Evolutionary conservation across 1,140 invertebrate genomes (phyloP), one percentile per base, ranked within the genome.

Genomic region (Drosophila watanabei): DNA sequence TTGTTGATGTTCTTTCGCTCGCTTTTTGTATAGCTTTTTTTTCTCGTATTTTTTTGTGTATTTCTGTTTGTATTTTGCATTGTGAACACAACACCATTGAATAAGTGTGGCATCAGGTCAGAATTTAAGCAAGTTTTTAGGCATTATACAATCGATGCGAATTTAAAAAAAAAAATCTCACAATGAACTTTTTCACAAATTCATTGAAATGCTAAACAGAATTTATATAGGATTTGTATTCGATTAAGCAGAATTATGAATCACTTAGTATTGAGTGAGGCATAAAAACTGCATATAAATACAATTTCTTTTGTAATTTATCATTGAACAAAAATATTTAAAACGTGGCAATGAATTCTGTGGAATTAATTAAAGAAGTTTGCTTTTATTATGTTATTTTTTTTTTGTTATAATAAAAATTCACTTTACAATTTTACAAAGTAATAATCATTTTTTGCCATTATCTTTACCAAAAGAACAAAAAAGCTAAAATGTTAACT

Each of bases 21-120:
- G 7, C 46, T 69, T 43, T 57, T 52, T 61, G 41, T 54, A 24
- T 39, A n/a, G 52, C 13, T 14, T 51, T 37, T 33, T n/a, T 16
- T 8, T 63, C 24, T n/a, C n/a, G 8, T 30, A 8, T 54, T 13
- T 33, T 13, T 30, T 28, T 28, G 6, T 32, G 24, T 24, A 24
- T 24, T 24, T 24, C 24, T 24, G 24, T 37, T 39, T 58, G 37
- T 41, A 45, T 76, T 49, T 48, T 37, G 35, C 39, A 51, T 51
- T 49, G 18, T 61, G 16, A 24, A 24, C 33, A 37, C 18, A 37
- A 56, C 13, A 37, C 33, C 20, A 20, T 52, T 81, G 48, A 71
- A 32, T 35, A 30, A 37, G 39, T 51, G 49, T 37, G 70, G 65
- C 49, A 73, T 72, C 43, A 18, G 70, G 69, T 73, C 68, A 73